Evolutionary conservation across 2,113 vertebrate genomes (phyloP).

Genomic region (Petroica traversi): DNA sequence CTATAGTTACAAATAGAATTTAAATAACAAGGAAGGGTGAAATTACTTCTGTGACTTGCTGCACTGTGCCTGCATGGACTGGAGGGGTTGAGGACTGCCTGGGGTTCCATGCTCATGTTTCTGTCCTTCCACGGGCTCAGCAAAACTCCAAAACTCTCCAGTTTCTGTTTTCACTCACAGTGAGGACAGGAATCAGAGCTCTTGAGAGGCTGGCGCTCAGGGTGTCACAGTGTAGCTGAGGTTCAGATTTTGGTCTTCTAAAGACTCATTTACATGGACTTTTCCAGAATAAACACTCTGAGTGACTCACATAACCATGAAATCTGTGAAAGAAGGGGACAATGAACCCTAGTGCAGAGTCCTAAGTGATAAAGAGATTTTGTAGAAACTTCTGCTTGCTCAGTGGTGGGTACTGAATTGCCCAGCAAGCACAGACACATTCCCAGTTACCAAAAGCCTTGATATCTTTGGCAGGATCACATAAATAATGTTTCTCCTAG

Average conservation of each 20-base stretch:
- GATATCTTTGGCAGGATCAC: not conserved
- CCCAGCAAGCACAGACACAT: not conserved
- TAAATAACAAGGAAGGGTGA: not conserved
- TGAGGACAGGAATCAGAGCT: not conserved
- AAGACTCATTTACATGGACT: not conserved
- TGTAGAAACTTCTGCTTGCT: not conserved
- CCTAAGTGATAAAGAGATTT: not conserved
- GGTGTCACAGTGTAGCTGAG: not conserved
- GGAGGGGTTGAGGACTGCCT: not conserved
- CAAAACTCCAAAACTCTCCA: not conserved
- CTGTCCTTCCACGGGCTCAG: not conserved
- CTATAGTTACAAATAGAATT: not conserved
- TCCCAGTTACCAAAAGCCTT: not conserved
- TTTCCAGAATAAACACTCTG: not conserved
- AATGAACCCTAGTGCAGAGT: not conserved
- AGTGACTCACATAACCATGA: not conserved
- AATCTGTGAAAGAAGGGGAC: not conserved
- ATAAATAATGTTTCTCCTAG: not conserved
- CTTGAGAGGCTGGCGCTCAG: not conserved
- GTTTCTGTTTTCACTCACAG: rapidly evolving
- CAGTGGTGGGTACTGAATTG: not conserved
- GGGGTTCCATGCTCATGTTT: not conserved
- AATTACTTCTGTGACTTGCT: not conserved
- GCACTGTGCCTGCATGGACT: not conserved
- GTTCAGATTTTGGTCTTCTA: not conserved